Base-by-base conservation (phyloP, 2,797 vertebrate genomes). In the Lindbergichthys nudifrons region DNA sequence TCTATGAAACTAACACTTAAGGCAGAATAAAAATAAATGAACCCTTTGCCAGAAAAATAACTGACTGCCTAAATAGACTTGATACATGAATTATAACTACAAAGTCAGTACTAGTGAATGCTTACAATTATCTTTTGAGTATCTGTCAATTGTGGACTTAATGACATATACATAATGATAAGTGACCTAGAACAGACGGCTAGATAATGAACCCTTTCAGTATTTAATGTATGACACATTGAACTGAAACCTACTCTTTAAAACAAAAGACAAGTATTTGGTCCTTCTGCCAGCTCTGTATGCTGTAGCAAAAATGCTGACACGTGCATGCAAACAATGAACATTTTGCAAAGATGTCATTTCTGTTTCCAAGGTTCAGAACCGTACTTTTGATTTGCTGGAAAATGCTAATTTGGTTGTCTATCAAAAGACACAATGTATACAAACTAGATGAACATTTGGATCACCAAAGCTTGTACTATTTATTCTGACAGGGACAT, bases 1-100 rank as follows among this genome's bases (percentile, higher is more conserved):
- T 26, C 45, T 43, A 67, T 66, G 16, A 69, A 71, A 54, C 69
- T 15, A 59, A 74, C 59, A 61, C 60, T 50, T 32, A 3, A 47
- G 11, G 9, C 46, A 50, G 19, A 47, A 77, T 42, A 54, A 65
- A 75, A 60, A 59, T 1, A 77, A 59, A 67, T 42, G 0, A 36
- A 68, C n/a, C 19, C 57, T 57, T 41, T 26, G 53, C 46, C 32
- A 16, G n/a, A 16, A 46, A 10, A 36, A 73, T 4, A 26, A 15
- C 21, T 7, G 10, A 36, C 8, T 48, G 52, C 47, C 36, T 50
- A 9, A 57, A 43, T 4, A 16, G 14, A 6, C 16, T 39, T 47
- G 26, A 70, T 59, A 21, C 8, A 46, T 39, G 3, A 42, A 59
- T 18, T 23, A 43, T 36, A 2, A 72, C 64, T 52, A 43, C n/a